Conservation (phyloP, 2,888 invertebrate species). For the Catocala sponsa region DNA sequence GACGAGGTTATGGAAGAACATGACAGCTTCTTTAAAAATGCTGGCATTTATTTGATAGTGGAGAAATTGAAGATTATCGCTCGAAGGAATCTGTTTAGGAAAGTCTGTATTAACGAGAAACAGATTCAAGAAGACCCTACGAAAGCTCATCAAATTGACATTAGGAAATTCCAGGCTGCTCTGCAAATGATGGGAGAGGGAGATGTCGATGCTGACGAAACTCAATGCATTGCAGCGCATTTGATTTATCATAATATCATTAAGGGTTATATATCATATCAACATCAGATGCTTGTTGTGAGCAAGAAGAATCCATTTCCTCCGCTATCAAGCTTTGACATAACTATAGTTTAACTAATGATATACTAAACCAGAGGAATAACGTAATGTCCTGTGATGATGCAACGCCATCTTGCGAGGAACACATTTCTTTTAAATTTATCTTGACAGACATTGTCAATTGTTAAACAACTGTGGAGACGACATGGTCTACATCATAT, state of each 20-base stretch:
- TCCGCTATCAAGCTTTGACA: slow-evolving; percentile 88
- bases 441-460: too few species aligned
- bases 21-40: slow-evolving; percentile 97
- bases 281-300: slow-evolving; percentile 98
- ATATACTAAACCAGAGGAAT: too few species aligned
- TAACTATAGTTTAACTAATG: slow-evolving; percentile 34
- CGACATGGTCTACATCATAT: too few species aligned
- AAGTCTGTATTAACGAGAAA: slow-evolving; percentile 86
- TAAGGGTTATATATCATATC: slow-evolving; percentile 99
- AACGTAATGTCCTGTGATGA: too few species aligned
- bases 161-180: slow-evolving; percentile 94
- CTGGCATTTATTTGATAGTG: slow-evolving; percentile 98
- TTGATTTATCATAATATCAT: slow-evolving; percentile 98
- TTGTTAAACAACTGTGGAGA: too few species aligned
- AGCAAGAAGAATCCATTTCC: slow-evolving; percentile 99
- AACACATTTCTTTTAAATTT: too few species aligned
- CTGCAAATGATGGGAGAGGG: slow-evolving; percentile 93
- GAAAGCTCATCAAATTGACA: slow-evolving; percentile 95
- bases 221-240: slow-evolving; percentile 98
- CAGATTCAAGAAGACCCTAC: slow-evolving; percentile 21
- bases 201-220: slow-evolving; percentile 97
- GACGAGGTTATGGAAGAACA: slow-evolving; percentile 95
- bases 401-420: too few species aligned
- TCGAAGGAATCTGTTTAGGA: slow-evolving; percentile 98
- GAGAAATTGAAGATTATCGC: slow-evolving; percentile 98